Evolutionary conservation across 2,888 invertebrate species (phyloP), one percentile per base, ranked within the genome.

Genomic region (Pseudanteris insignis): DNA sequence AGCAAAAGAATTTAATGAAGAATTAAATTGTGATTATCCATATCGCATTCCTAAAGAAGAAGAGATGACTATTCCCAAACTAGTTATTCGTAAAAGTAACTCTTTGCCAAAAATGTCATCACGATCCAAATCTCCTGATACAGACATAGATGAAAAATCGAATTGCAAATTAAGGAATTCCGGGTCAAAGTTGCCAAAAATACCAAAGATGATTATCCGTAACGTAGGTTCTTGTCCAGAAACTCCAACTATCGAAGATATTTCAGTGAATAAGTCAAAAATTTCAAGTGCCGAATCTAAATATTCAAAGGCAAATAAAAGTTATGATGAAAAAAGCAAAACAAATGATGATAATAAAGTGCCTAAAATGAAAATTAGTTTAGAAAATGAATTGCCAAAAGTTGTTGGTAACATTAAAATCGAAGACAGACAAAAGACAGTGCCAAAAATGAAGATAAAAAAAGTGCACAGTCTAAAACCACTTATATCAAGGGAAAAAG

Each of bases 171-270:
- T n/a, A n/a, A n/a, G n/a, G n/a, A 55, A 65, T 0, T 7, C 21
- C 9, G 25, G 43, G 10, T 37, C 60, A 1, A 34, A 44, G 2
- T 71, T 73, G 41, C 76, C 74, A 1, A 79, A 79, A 50, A 78
- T 79, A 67, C 79, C 79, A 29, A 79, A 78, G 57, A 79, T 79
- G 76, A 78, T 79, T 34, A 79, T 79, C 33, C 67, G 75, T 15
- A 79, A 78, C 12, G 73, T 67, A 0, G 70, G 67, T 50, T 79
- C 78, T 9, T 70, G 79, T 18, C 77, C 79, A 1, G 69, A 64
- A 4, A 79, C 78, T 0, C 79, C 79, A n/a, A 74, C 70, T 1
- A 63, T 72, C 14, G 71, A 74, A 15, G 70, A 71, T 30, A 59
- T 70, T 33, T 57, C 65, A 2, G 62, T 67, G 15, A 37, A 44